Conservation (phyloP, 1,140 invertebrate species). For the Drosophila nigrodunni region DNA sequence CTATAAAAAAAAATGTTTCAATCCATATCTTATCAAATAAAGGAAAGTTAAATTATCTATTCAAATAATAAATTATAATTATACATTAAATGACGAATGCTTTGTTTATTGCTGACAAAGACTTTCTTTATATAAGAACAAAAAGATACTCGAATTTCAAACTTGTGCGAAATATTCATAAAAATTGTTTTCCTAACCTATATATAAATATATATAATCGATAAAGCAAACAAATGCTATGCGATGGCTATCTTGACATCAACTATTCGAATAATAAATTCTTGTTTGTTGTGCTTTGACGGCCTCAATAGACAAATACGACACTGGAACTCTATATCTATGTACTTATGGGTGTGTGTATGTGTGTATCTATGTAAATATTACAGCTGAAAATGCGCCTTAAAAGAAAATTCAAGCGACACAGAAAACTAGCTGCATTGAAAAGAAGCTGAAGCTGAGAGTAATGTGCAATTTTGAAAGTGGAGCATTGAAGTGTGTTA, state of each 20-base stretch:
- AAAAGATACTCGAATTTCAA: too few relatives aligned
- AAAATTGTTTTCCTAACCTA: too few relatives aligned
- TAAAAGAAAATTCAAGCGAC: constrained; percentile 11
- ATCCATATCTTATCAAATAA: too few relatives aligned
- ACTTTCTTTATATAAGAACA: too few relatives aligned
- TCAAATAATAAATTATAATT: too few relatives aligned
- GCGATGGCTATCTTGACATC: constrained; percentile 10
- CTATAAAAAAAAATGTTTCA: too few relatives aligned
- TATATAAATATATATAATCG: not conserved
- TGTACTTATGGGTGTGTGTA: not conserved
- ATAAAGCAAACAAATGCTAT: constrained; percentile 14
- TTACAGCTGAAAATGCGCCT: not conserved
- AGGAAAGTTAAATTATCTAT: too few relatives aligned
- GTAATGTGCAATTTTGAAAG: constrained; percentile 9
- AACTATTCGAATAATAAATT: constrained; percentile 15
- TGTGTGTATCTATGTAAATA: not conserved
- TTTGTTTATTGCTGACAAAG: too few relatives aligned
- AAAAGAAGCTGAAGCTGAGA: constrained; percentile 6
- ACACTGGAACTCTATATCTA: not conserved
- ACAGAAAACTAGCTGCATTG: not conserved
- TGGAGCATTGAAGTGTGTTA: constrained; percentile 2
- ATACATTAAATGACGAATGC: too few relatives aligned
- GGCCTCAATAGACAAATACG: constrained; percentile 2
- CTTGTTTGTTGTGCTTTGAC: constrained; percentile 17
- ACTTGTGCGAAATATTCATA: too few relatives aligned